These are phyloP conservation scores for Gavialis gangeticus DNA, from an alignment of 2,113 vertebrate species.

Conservation along the genomic window DNA sequence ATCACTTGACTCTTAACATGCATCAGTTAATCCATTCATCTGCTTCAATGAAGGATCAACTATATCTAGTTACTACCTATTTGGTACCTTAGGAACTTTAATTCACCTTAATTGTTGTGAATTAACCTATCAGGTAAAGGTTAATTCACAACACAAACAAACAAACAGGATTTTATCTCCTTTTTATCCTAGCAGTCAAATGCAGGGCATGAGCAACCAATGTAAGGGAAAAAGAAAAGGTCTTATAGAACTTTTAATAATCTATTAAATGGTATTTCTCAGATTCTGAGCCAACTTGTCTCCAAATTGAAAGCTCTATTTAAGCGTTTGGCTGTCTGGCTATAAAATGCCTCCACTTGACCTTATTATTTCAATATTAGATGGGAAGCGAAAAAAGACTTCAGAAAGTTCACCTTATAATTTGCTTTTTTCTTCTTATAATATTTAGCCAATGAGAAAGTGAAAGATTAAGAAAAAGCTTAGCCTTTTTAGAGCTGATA, in stretches of 20 bases:
- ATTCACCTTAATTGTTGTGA: no score
- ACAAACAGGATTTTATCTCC: background rate
- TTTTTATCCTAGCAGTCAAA: background rate
- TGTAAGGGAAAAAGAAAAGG: background rate
- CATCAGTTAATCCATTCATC: no score
- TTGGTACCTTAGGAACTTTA: no score
- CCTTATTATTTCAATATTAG: background rate
- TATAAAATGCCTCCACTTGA: background rate
- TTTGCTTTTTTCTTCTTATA: background rate
- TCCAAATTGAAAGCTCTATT: background rate
- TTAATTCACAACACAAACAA: background rate
- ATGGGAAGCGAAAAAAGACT: background rate
- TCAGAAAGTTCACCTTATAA: background rate
- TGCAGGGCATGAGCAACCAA: background rate
- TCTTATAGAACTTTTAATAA: background rate
- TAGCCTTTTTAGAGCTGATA: background rate
- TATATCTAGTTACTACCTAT: no score
- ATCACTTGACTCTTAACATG: no score
- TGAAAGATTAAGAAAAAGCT: fast-evolving
- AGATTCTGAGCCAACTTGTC: background rate
- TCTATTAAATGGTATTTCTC: background rate
- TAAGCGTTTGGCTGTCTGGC: background rate
- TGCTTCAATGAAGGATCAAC: no score
- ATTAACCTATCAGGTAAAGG: no score
- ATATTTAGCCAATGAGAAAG: background rate